phyloP scores from a whole-genome alignment of 2,888 invertebrate species.

The Calliphora vomitoria region DNA sequence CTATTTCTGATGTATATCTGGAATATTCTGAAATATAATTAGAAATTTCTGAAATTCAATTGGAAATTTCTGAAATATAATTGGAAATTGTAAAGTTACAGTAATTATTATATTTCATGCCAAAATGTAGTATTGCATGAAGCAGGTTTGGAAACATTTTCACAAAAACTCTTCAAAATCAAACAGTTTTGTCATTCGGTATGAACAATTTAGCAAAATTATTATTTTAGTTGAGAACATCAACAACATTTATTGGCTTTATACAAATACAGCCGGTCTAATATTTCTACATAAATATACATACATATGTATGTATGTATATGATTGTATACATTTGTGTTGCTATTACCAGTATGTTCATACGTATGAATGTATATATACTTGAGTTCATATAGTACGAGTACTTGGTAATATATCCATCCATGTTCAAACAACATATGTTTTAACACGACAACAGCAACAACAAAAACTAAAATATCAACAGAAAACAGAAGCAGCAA shows the following conservation, averaged over 20 bases:
- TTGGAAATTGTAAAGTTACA: too few species aligned
- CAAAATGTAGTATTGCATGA: too few species aligned
- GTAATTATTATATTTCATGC: too few species aligned
- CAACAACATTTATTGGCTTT: neutral
- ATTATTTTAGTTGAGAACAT: too few species aligned
- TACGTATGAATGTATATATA: neutral
- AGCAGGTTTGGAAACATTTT: too few species aligned
- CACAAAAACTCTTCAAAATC: too few species aligned
- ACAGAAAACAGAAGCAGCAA: constrained; percentile 4
- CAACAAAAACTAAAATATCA: constrained; percentile 7
- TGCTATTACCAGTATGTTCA: neutral
- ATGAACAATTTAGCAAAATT: too few species aligned
- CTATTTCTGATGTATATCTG: too few species aligned
- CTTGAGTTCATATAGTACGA: neutral
- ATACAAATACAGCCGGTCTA: neutral
- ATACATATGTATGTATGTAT: neutral
- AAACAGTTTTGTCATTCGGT: too few species aligned
- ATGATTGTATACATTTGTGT: neutral
- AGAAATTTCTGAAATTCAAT: too few species aligned
- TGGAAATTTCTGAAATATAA: too few species aligned
- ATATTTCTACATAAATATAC: neutral
- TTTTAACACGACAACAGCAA: constrained; percentile 1
- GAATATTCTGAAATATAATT: too few species aligned
- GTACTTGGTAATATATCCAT: constrained; percentile 22
- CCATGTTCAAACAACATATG: constrained; percentile 24